A percentile compares a stretch with the other conserved stretches of the same genome.
These are phyloP conservation scores for Merops nubicus DNA, from an alignment of 2,113 vertebrate species.

Conservation along the genomic window DNA sequence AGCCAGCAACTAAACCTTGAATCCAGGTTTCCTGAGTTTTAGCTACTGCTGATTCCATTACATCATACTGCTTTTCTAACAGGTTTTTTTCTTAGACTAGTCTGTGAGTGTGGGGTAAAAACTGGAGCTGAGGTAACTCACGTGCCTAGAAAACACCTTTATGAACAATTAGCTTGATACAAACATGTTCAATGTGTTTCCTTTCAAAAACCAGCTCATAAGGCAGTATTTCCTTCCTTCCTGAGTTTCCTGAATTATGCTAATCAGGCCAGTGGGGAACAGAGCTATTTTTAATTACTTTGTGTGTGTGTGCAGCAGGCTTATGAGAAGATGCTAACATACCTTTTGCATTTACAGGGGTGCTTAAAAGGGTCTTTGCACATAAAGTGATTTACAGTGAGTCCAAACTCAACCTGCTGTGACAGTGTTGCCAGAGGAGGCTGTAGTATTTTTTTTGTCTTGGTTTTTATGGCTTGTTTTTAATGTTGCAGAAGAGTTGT, in stretches of 20 bases:
- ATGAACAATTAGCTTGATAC: not conserved
- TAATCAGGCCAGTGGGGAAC: constrained; percentile 4
- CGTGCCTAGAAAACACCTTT: constrained; percentile 4
- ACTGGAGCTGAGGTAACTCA: not conserved
- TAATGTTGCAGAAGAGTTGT: not conserved
- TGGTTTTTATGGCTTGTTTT: not conserved
- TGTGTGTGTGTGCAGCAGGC: not conserved
- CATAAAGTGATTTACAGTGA: not conserved
- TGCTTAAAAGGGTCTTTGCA: constrained; percentile 31
- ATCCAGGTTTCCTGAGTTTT: not conserved
- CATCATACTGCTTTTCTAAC: not conserved
- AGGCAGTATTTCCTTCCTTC: constrained; percentile 17
- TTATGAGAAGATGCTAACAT: not conserved
- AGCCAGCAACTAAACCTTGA: not conserved
- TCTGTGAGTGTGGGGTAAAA: not conserved
- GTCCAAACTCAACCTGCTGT: not conserved
- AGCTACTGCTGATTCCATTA: not conserved
- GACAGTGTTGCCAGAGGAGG: not conserved
- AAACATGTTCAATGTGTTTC: constrained; percentile 52
- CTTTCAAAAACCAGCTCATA: constrained; percentile 23
- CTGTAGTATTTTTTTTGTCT: not conserved
- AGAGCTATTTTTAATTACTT: constrained; percentile 42
- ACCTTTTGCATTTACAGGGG: constrained; percentile 34
- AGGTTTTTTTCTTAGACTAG: not conserved
- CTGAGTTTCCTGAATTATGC: constrained; percentile 9